These are phyloP conservation scores for Galeopterus variegatus DNA, from an alignment of 2,113 vertebrate species.

Conservation along the genomic window DNA sequence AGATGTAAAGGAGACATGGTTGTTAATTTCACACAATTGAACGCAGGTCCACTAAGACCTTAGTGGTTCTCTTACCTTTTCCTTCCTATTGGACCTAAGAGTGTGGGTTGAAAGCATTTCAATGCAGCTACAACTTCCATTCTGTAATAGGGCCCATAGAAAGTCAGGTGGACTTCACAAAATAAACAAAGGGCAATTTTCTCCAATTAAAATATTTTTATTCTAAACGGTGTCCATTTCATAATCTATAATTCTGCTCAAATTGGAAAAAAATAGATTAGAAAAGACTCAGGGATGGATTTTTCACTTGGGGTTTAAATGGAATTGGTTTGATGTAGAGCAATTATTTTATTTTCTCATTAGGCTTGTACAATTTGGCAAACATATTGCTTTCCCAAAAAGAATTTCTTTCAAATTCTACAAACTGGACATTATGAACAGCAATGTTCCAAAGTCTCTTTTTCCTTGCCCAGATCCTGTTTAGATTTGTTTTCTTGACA, in stretches of 20 bases:
- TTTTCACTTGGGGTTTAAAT: not conserved
- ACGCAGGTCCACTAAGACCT: not conserved
- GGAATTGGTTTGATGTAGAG: not conserved
- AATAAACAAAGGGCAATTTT: constrained; percentile 7
- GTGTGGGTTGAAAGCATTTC: not conserved
- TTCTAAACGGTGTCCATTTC: not conserved
- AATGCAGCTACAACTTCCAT: not conserved
- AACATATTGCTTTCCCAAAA: not conserved
- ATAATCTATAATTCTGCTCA: constrained; percentile 28
- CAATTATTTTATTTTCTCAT: not conserved
- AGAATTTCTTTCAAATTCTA: not conserved
- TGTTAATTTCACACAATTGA: not conserved
- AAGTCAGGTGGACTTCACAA: not conserved
- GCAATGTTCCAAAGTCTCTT: not conserved
- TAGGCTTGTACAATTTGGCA: constrained; percentile 17
- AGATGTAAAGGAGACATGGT: not conserved
- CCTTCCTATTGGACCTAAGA: not conserved
- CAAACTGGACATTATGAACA: not conserved
- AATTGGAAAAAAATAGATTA: not conserved
- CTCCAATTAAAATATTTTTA: not conserved
- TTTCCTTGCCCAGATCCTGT: not conserved
- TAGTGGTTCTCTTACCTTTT: not conserved
- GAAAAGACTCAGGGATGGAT: not conserved
- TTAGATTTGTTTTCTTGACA: constrained; percentile 48
- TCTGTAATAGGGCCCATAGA: not conserved